Evolutionary conservation across 1,140 invertebrate genomes (phyloP), one percentile per base, ranked within the genome.

Genomic region (Diprion similis): DNA sequence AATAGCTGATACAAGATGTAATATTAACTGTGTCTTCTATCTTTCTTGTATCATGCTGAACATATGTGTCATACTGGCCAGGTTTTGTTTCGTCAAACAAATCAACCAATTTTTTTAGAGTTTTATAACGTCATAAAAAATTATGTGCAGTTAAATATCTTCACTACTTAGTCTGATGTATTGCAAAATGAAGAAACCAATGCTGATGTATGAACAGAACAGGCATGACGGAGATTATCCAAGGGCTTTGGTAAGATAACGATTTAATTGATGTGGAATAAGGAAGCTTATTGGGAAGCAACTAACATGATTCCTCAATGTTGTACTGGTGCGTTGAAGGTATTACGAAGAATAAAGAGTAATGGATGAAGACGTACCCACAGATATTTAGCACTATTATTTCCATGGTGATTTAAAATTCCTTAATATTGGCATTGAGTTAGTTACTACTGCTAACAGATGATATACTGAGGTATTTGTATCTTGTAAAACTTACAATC

Each of bases 401-500:
- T 70, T 71, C n/a, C 11, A 59, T 6, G 51, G 51, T 15, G 51
- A 59, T 59, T 59, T 59, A 51, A 69, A 48, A 70, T 17, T 72
- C 19, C 18, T 10, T 51, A 71, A 19, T 73, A 3, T 9, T 69
- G 48, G 71, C 8, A 0, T 73, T 74, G 59, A 64, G 59, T 64
- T 15, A 64, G 13, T 64, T 15, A 64, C 13, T 68, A 17, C 51
- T 17, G 17, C 51, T 73, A 75, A 70, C 72, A 46, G 74, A 51
- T 67, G 48, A 17, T 24, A 75, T 51, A 19, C 59, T 77, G 18
- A n/a, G 74, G n/a, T 18, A 68, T 64, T 64, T 45, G 71, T 68
- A 71, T 59, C 11, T 75, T 24, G 46, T 18, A 48, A n/a, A 79
- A 86, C 84, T 86, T 85, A 86, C 84, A 77, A 76, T 74, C 73